A percentile compares a stretch with the other conserved stretches of the same genome.
Evolutionary conservation across 2,113 vertebrate species (phyloP).

Genomic region (Mesembrinibis cayennensis): DNA sequence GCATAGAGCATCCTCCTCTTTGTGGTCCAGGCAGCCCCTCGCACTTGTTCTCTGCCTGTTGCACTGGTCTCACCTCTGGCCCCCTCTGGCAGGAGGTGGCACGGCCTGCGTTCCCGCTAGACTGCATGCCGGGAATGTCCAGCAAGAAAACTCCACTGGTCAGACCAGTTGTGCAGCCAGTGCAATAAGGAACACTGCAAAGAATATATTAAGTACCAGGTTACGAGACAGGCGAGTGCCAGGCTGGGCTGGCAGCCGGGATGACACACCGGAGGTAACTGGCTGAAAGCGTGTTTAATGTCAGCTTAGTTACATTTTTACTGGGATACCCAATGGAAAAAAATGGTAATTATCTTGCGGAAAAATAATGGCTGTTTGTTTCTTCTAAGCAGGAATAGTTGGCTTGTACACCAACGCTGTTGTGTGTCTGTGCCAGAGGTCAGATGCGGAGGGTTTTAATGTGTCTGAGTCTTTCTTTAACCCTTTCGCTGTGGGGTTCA

Average conservation of each 20-base stretch:
- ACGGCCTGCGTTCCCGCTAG: neutral
- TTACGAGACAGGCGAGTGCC: neutral
- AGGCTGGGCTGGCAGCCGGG: constrained; percentile 2
- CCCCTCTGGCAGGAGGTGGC: neutral
- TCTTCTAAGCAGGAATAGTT: constrained; percentile 23
- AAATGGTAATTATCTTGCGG: constrained; percentile 23
- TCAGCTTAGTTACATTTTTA: constrained; percentile 23
- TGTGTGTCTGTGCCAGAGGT: constrained; percentile 24
- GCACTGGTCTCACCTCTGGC: fast-evolving
- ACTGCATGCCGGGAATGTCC: neutral
- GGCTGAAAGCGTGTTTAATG: neutral
- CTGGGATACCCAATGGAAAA: constrained; percentile 38
- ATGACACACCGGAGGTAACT: neutral
- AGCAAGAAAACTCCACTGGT: neutral
- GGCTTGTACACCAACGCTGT: neutral
- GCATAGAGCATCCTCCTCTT: neutral
- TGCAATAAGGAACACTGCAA: neutral
- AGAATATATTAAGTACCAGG: neutral
- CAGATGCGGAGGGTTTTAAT: neutral
- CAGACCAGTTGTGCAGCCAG: constrained; percentile 2
- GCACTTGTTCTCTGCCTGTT: fast-evolving
- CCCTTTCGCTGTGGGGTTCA: neutral
- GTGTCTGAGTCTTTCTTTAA: neutral
- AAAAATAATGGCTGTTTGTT: constrained; percentile 50
- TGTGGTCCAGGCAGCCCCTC: neutral